A percentile compares a stretch with the other conserved stretches of the same genome.
phyloP scores from a whole-genome alignment of 1,140 invertebrate species.

The Cheumatopsyche charites region DNA sequence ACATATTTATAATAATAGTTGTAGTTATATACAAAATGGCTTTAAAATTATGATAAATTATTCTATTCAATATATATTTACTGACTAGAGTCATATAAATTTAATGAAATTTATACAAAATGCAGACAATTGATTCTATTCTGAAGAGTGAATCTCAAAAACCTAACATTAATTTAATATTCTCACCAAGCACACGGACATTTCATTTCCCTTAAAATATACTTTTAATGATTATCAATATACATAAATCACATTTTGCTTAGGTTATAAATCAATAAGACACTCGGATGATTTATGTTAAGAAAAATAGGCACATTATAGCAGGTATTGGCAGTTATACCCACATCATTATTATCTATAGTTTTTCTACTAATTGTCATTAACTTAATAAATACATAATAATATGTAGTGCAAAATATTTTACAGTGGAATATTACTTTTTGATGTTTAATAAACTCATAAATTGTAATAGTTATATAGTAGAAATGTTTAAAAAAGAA shows the following conservation, averaged over 20 bases:
- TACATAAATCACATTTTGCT: conserved; percentile 2
- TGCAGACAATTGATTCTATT: background rate
- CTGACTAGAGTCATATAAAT: background rate
- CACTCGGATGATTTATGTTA: background rate
- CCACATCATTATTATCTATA: background rate
- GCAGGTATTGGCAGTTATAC: no score
- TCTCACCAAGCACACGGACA: background rate
- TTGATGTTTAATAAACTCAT: no score
- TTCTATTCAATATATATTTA: background rate
- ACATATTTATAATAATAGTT: no score
- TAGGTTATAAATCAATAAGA: background rate
- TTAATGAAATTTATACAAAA: conserved; percentile 6
- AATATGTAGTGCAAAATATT: no score
- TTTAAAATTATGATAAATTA: background rate
- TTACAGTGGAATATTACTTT: no score
- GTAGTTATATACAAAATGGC: no score
- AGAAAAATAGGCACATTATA: background rate
- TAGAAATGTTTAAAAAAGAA: no score
- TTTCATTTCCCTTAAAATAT: background rate
- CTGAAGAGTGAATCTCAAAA: background rate
- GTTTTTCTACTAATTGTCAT: background rate
- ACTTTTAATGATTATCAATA: background rate
- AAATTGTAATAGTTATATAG: no score
- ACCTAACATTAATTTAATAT: no score
- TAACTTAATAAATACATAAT: no score